Evolutionary conservation across 1,140 invertebrate species (phyloP).

Genomic region (Bombus pyrosoma): DNA sequence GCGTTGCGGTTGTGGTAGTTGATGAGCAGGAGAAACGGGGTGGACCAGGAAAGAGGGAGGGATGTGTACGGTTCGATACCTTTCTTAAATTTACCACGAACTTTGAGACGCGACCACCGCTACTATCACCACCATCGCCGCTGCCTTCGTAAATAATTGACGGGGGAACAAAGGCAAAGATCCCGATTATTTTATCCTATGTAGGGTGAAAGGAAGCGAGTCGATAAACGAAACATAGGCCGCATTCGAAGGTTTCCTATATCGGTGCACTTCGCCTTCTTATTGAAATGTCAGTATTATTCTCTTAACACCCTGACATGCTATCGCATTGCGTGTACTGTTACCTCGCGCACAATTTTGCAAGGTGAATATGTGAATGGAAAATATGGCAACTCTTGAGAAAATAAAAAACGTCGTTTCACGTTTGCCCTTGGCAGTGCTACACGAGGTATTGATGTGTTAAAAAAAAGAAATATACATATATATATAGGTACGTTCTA

Average conservation of each 20-base stretch:
- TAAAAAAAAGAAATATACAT: too few relatives aligned
- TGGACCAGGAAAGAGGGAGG: conserved; percentile 44
- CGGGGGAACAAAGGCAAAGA: conserved; percentile 37
- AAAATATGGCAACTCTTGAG: too few relatives aligned
- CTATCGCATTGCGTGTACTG: too few relatives aligned
- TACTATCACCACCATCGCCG: too few relatives aligned
- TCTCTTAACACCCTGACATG: too few relatives aligned
- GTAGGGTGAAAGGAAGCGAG: background rate
- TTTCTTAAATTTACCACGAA: conserved; percentile 65
- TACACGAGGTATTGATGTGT: too few relatives aligned
- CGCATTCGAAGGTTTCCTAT: background rate
- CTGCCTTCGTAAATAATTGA: conserved; percentile 62
- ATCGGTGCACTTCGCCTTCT: background rate
- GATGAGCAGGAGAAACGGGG: conserved; percentile 56
- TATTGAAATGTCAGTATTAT: background rate
- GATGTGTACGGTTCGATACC: conserved; percentile 58
- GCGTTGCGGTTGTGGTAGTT: conserved; percentile 49
- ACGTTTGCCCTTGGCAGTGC: too few relatives aligned
- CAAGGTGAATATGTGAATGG: too few relatives aligned
- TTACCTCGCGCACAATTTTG: too few relatives aligned
- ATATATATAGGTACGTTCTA: background rate
- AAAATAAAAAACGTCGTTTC: too few relatives aligned
- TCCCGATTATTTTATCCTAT: conserved; percentile 48
- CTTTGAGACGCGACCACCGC: conserved; percentile 2
- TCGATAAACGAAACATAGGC: conserved; percentile 1